phyloP scores from a whole-genome alignment of 2,113 vertebrate species.

The Lycocorax pyrrhopterus region DNA sequence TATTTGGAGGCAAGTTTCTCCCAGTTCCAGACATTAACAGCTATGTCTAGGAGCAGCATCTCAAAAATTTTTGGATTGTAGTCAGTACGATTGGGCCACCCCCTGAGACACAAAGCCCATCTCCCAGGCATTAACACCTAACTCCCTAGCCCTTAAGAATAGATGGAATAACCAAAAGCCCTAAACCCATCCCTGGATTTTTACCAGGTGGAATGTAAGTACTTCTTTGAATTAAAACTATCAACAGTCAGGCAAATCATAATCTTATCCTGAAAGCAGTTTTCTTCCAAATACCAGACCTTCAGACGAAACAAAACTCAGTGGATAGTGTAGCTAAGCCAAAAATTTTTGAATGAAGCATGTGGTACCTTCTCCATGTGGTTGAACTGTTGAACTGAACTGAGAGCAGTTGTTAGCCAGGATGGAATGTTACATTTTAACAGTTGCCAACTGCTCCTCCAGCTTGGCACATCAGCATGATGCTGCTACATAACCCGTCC shows the following conservation, averaged over 20 bases:
- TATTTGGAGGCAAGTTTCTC: neutral
- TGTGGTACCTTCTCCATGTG: slow-evolving; percentile 69
- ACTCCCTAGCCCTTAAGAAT: neutral
- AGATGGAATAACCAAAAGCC: neutral
- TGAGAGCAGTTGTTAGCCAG: slow-evolving; percentile 57
- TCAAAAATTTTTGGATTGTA: neutral
- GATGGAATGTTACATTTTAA: slow-evolving; percentile 58
- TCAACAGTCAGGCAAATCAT: neutral
- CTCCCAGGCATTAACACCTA: neutral
- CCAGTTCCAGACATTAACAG: neutral
- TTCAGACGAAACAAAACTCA: slow-evolving; percentile 50
- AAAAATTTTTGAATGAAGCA: neutral
- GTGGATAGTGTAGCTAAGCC: neutral
- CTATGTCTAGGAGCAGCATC: neutral
- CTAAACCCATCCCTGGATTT: neutral
- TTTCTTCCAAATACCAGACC: neutral
- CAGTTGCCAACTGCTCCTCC: slow-evolving; percentile 52
- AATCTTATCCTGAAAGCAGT: slow-evolving; percentile 5
- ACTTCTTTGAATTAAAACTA: neutral
- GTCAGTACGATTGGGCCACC: neutral
- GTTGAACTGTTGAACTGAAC: slow-evolving; percentile 38
- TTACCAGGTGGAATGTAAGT: neutral
- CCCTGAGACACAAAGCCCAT: neutral
- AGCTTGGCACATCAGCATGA: slow-evolving; percentile 56
- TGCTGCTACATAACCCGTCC: slow-evolving; percentile 39